Evolutionary conservation across 1,140 invertebrate species (phyloP), one percentile per base, ranked within the genome.

Genomic region (Bombus difficillimus): DNA sequence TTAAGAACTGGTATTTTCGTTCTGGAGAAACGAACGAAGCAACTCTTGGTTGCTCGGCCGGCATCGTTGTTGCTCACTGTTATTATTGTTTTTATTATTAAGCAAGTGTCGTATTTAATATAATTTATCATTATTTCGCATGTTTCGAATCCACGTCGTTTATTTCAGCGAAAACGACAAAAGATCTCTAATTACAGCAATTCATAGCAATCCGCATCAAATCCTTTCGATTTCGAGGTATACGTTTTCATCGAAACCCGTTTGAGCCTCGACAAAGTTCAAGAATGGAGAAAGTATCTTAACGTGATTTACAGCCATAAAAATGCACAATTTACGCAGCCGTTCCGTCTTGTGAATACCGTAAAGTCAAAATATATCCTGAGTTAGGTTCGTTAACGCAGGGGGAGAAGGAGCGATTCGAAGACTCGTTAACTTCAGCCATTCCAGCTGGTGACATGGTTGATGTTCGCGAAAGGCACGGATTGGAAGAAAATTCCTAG

Each of bases 401-500:
- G 8, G n/a, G 8, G n/a, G 37, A 64, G 41, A 8, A 34, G 5
- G 10, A 47, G 41, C 22, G 77, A 28, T 32, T 66, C 22, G 62
- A 32, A 71, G 68, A 8, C 39, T 71, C 69, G 69, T 41, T 80
- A 81, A 39, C 66, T 71, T 41, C 66, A 37, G 8, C n/a, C 3
- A 9, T 53, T 53, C 34, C 28, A 69, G 22, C 3, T 8, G 4
- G 25, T 28, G n/a, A n/a, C 22, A 25, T 74, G 28, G 69, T 74
- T 47, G 71, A 74, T 59, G 80, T 43, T 77, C 25, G 59, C 59
- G 62, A 77, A n/a, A 69, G 28, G 32, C 73, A 25, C 57, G 73
- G 57, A 64, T 72, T 57, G 81, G 69, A 41, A 80, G 85, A 80
- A 86, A 86, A 86, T 82, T 57, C 28, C 39, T 13, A 22, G 43